These are phyloP conservation scores for Butastur rufipennis DNA, from an alignment of 2,113 vertebrate genomes.

Conservation along the genomic window DNA sequence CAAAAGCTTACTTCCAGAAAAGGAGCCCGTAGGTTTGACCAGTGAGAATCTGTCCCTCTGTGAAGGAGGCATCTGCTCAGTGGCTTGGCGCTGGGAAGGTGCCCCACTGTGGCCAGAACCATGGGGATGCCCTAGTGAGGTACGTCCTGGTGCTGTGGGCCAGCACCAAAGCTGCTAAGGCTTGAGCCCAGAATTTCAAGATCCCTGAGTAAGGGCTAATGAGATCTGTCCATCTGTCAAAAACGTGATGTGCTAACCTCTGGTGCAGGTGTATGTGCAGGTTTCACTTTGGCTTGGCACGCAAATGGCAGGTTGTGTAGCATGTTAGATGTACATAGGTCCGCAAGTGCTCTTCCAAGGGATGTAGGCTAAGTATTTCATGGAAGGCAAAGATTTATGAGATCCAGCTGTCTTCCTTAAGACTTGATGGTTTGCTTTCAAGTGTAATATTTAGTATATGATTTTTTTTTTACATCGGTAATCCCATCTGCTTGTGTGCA, in stretches of 20 bases:
- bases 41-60: not conserved
- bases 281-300: not conserved
- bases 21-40: not conserved
- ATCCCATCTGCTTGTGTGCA: not conserved
- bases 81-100: not conserved
- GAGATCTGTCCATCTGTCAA: not conserved
- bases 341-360: not conserved
- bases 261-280: not conserved
- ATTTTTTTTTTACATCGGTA: not conserved
- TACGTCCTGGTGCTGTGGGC: not conserved
- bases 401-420: not conserved
- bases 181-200: not conserved
- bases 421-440: not conserved
- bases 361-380: not conserved
- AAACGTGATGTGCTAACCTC: not conserved
- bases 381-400: not conserved
- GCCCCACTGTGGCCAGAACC: not conserved
- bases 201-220: not conserved
- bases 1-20: not conserved
- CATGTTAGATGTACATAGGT: not conserved
- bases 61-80: not conserved
- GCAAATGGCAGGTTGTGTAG: not conserved
- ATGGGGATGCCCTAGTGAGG: constrained; percentile 53
- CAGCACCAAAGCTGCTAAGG: not conserved
- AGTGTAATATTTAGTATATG: not conserved